Conservation (phyloP, 2,113 vertebrate species). For the Lynx canadensis region DNA sequence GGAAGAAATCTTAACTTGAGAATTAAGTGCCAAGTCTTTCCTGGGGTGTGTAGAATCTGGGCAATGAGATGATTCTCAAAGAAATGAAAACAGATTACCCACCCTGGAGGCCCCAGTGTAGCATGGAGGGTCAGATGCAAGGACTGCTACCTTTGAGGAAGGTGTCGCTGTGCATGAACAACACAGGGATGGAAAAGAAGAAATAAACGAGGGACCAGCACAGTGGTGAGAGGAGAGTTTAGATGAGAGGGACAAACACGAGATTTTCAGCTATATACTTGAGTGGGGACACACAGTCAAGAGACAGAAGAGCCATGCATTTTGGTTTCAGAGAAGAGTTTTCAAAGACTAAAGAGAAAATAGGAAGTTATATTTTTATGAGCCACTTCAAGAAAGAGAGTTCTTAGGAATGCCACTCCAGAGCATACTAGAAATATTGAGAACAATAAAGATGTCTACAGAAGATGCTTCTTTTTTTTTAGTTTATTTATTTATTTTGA, state of each 20-base stretch:
- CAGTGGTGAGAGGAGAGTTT: not conserved
- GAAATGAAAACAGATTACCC: not conserved
- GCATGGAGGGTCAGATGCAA: not conserved
- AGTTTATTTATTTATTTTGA: too few relatives aligned
- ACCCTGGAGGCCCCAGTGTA: not conserved
- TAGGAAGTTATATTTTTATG: constrained; percentile 5
- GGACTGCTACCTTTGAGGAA: not conserved
- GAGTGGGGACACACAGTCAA: not conserved
- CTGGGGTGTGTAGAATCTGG: not conserved
- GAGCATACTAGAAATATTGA: constrained; percentile 19
- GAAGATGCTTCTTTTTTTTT: not conserved
- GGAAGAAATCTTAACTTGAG: not conserved
- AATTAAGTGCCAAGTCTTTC: not conserved
- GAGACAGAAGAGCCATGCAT: not conserved
- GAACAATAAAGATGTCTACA: constrained; percentile 47
- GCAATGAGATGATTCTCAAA: constrained; percentile 8
- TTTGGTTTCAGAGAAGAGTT: constrained; percentile 37
- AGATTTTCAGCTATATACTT: not conserved
- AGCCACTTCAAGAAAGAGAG: constrained; percentile 24
- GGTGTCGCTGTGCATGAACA: not conserved
- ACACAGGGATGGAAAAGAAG: not conserved
- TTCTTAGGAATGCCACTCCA: not conserved
- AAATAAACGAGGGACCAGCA: not conserved
- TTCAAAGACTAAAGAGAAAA: constrained; percentile 40
- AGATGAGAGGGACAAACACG: not conserved